Base-by-base conservation (phyloP, 2,888 invertebrate species). In the Griposia aprilina region DNA sequence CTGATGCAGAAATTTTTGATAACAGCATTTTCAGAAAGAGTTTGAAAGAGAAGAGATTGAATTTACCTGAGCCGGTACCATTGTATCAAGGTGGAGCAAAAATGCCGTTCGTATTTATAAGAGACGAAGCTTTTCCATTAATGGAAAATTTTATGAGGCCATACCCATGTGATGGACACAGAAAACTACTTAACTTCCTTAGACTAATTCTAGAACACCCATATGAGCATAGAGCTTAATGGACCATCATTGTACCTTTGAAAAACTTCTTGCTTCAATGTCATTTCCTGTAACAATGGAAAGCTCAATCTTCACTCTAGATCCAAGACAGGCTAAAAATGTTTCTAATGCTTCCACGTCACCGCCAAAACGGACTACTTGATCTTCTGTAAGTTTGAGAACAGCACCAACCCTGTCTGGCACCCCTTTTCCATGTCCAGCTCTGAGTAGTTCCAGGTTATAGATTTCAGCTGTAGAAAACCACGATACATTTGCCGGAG, bases 361-460 rank as follows among this genome's bases (percentile, higher is more conserved):
- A 69, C 71, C 60, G 52, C 83, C 87, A 76, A 75, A 82, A 78
- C 74, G 75, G 66, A 86, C 84, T 65, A 80, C 26, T 65, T 62
- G n/a, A 63, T 86, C 84, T 76, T 84, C 86, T 55, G 79, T 83
- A 80, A 85, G 71, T 84, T 89, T 88, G 3, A 68, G 23, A 52
- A 68, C 68, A 36, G 68, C 52, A 55, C 68, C 52, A 10, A 41
- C 52, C 17, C 41, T 41, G 41, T 74, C 74, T 45, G 78, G 81
- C 15, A 67, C 78, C 17, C 71, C 77, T 52, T 74, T 77, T 1
- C 78, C 78, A 36, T 78, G 74, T 0, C 81, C 78, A 30, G 62
- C 62, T 81, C 77, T 36, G 55, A 59, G 45, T 77, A 77, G 72
- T 90, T 87, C 88, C 87, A 89, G 45, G 86, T 86, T 71, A 79